These are phyloP conservation scores for Leptobrachium ailaonicum DNA, from an alignment of 2,113 vertebrate species.

Conservation along the genomic window DNA sequence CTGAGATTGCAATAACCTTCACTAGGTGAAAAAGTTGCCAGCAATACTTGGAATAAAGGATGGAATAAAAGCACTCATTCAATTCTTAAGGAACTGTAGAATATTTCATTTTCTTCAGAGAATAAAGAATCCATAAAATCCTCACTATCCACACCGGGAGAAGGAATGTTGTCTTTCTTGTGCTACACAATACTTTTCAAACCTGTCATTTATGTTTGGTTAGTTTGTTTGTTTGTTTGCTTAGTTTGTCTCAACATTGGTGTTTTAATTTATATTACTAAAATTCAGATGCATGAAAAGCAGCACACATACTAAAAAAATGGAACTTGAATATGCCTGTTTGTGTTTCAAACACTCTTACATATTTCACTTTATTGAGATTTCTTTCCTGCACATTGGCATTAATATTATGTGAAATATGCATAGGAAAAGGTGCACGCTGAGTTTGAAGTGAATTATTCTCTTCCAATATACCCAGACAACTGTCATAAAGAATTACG, in stretches of 20 bases:
- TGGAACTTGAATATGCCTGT: slow-evolving; percentile 56
- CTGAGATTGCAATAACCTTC: too few species aligned
- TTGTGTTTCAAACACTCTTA: slow-evolving; percentile 65
- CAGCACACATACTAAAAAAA: background rate
- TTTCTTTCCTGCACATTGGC: slow-evolving; percentile 69
- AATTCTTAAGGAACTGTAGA: too few species aligned
- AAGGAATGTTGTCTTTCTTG: too few species aligned
- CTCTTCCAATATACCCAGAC: slow-evolving; percentile 80
- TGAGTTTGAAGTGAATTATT: slow-evolving; percentile 79
- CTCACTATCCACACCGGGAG: too few species aligned
- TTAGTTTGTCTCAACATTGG: slow-evolving; percentile 11
- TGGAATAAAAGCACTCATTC: too few species aligned
- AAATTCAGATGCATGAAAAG: slow-evolving; percentile 4
- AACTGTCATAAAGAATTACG: slow-evolving; percentile 80
- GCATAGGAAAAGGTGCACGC: slow-evolving; percentile 70
- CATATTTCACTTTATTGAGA: slow-evolving; percentile 71
- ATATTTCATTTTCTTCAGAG: too few species aligned
- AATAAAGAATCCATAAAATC: too few species aligned
- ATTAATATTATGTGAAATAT: slow-evolving; percentile 76
- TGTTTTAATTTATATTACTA: slow-evolving; percentile 44
- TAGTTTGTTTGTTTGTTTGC: slow-evolving; percentile 8
- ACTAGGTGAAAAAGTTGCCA: too few species aligned
- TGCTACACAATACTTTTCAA: too few species aligned
- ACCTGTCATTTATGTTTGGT: too few species aligned
- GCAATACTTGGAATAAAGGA: too few species aligned